Percentiles rank a stretch among this genome's conserved stretches.
Evolutionary conservation across 2,113 vertebrate species (phyloP).

Genomic region (Lutjanus erythropterus): DNA sequence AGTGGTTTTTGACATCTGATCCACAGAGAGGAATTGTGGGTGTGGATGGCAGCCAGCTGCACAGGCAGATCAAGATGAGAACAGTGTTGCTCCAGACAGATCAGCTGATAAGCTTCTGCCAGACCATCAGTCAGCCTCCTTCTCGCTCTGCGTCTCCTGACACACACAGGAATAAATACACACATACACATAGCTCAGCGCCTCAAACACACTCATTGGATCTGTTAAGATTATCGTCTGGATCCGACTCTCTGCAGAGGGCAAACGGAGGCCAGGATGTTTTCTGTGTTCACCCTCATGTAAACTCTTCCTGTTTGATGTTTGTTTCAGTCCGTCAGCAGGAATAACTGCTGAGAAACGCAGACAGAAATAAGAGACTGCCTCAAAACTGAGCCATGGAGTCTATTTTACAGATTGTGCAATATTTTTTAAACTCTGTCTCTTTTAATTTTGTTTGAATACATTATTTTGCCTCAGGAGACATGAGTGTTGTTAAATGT

Average conservation of each 20-base stretch:
- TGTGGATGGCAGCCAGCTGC: constrained; percentile 67
- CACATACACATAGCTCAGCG: constrained; percentile 4
- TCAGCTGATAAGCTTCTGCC: constrained; percentile 76
- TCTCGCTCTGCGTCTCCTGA: constrained; percentile 27
- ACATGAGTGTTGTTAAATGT: background rate
- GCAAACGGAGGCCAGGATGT: constrained; percentile 51
- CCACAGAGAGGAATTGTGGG: constrained; percentile 60
- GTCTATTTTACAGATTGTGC: background rate
- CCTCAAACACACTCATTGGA: constrained; percentile 44
- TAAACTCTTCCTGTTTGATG: constrained; percentile 54
- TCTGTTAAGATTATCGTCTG: constrained; percentile 64
- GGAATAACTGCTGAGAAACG: constrained; percentile 31
- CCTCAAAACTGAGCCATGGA: constrained; percentile 13
- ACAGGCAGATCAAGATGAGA: constrained; percentile 66
- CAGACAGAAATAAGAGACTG: constrained; percentile 10
- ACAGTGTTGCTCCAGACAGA: constrained; percentile 75
- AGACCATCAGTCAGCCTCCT: constrained; percentile 63
- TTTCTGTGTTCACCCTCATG: constrained; percentile 50
- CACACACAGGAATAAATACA: constrained; percentile 10
- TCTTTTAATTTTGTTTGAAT: constrained; percentile 22
- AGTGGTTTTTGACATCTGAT: constrained; percentile 74
- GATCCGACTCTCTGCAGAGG: constrained; percentile 58
- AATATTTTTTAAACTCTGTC: background rate
- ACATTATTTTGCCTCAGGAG: background rate
- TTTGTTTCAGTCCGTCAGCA: constrained; percentile 41